Conservation (phyloP, 2,113 vertebrate genomes). For the Spea multiplicata region DNA sequence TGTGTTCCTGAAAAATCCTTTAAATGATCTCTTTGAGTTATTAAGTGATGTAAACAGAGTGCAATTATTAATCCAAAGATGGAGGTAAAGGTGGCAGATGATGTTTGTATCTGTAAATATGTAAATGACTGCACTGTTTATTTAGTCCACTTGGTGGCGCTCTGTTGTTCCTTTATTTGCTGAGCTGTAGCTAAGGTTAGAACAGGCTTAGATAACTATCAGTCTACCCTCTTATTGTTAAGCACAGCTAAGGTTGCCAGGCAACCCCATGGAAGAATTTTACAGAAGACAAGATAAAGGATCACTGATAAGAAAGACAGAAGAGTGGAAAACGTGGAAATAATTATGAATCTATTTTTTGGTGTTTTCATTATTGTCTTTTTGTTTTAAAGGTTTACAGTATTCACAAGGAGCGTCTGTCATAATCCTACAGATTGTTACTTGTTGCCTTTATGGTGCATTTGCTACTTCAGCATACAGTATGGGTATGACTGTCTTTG, state of each 20-base stretch:
- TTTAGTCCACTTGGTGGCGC: constrained; percentile 13
- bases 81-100: too few relatives aligned
- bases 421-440: background rate
- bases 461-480: background rate
- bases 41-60: too few relatives aligned
- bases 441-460: background rate
- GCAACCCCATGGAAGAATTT: constrained; percentile 33
- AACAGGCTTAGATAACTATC: constrained; percentile 20
- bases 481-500: background rate
- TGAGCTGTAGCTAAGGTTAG: constrained; percentile 7
- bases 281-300: constrained; percentile 23
- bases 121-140: background rate
- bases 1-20: too few relatives aligned
- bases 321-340: background rate
- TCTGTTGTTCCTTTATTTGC: background rate
- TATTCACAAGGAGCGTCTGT: background rate
- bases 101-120: too few relatives aligned
- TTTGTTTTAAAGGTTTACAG: background rate
- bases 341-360: constrained; percentile 11
- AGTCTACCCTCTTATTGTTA: constrained; percentile 18
- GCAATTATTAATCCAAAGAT: too few relatives aligned
- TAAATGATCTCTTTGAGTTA: too few relatives aligned
- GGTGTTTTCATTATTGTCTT: background rate
- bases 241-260: constrained; percentile 26
- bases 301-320: constrained; percentile 15